Evolutionary conservation across 1,140 invertebrate genomes (phyloP), one percentile per base, ranked within the genome.

Genomic region (Episyrphus balteatus): DNA sequence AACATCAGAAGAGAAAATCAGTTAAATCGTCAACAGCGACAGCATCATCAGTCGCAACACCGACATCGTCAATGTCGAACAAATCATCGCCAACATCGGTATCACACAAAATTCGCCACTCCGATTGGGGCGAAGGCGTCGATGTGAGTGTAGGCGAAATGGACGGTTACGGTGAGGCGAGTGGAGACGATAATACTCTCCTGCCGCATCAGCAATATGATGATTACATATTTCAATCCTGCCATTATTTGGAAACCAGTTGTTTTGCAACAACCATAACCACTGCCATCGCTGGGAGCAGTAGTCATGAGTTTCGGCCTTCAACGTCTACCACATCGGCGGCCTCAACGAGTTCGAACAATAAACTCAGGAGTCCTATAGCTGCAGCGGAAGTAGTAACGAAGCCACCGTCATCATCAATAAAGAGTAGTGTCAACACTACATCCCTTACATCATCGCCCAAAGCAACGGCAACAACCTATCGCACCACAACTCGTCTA

Each of bases 231-330:
- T 66, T 66, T 49, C 61, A 66, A 51, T 66, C 63, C 51, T 63
- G 62, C 54, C 63, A 66, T 50, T 66, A 66, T 53, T 45, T 66
- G 59, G 63, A 65, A 55, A 65, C 59, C 56, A 65, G 64, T 59
- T 62, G 60, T 49, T 65, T 65, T 64, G 63, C 61, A 48, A 57
- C 63, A 55, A 66, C 51, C 52, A 66, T 66, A 54, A 57, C 62
- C 60, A 66, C 63, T 66, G 63, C 63, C 63, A 66, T 66, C 62
- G 61, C 62, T 57, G 62, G 62, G 54, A 63, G 61, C 48, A 54
- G 59, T 51, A 66, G 62, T 0, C 62, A 66, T 43, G 62, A 66
- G 56, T 66, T 66, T 43, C 57, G 63, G 15, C 63, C 57, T 37
- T 66, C 62, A 51, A 66, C 61, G 48, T 63, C 57, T 37, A 57